These are phyloP conservation scores for Lypha dubia DNA, from an alignment of 2,888 invertebrate species.

Conservation along the genomic window DNA sequence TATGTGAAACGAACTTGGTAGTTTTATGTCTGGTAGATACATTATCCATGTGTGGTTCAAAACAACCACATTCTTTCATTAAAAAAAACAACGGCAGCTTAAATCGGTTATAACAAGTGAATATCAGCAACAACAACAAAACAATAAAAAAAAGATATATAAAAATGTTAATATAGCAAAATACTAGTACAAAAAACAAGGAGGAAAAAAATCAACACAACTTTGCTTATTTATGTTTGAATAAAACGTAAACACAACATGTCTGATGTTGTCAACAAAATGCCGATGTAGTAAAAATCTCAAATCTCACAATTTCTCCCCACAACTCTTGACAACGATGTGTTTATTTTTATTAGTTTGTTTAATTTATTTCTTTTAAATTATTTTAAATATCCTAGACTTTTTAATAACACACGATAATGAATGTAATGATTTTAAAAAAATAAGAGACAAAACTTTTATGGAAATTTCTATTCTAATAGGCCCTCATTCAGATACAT, in stretches of 20 bases:
- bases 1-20: slow-evolving; percentile 35
- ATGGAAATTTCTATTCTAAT: background rate
- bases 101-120: slow-evolving; percentile 68
- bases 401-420: background rate
- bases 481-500: background rate
- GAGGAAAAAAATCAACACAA: slow-evolving; percentile 32
- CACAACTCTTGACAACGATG: background rate
- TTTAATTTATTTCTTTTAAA: slow-evolving; percentile 17
- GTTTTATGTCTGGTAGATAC: slow-evolving; percentile 45
- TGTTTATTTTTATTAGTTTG: slow-evolving; percentile 19
- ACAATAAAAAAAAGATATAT: slow-evolving; percentile 22
- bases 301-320: background rate
- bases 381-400: slow-evolving; percentile 9
- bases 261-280: slow-evolving; percentile 66
- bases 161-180: slow-evolving; percentile 59
- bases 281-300: slow-evolving; percentile 54
- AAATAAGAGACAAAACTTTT: background rate
- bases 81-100: slow-evolving; percentile 30
- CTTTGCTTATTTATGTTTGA: slow-evolving; percentile 72
- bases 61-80: slow-evolving; percentile 62
- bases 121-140: slow-evolving; percentile 50
- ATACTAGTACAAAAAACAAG: slow-evolving; percentile 51
- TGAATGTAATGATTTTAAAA: background rate
- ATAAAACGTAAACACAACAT: slow-evolving; percentile 76
- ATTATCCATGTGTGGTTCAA: slow-evolving; percentile 58